Percentiles rank a stretch among this genome's conserved stretches.
Evolutionary conservation across 2,797 vertebrate genomes (phyloP).

Genomic region (Acrossocheilus wenchowensis): DNA sequence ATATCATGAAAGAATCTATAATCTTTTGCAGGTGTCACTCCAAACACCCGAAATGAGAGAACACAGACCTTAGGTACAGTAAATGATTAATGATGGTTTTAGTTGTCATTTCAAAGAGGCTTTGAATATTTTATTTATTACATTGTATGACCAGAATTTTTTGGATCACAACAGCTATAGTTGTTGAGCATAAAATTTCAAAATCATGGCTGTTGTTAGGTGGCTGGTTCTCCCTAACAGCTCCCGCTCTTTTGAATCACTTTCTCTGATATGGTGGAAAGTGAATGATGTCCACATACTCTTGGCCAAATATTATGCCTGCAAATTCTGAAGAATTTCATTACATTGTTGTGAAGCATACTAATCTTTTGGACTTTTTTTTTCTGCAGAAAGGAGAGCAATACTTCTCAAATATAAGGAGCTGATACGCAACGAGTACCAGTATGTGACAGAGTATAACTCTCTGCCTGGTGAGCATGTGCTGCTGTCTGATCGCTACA

Average conservation of each 20-base stretch:
- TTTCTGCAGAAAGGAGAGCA: no score
- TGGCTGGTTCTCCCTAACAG: no score
- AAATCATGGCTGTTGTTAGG: no score
- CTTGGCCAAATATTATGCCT: no score
- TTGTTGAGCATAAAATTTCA: no score
- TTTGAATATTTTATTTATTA: no score
- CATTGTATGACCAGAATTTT: no score
- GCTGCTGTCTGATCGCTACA: conserved; percentile 24
- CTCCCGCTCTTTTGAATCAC: no score
- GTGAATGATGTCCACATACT: no score
- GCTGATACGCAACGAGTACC: not conserved
- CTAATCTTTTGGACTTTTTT: not conserved
- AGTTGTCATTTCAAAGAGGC: no score
- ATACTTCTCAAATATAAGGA: not conserved
- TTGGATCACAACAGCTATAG: no score
- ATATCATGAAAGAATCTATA: not conserved
- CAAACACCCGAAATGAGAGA: not conserved
- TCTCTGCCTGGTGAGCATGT: conserved; percentile 14
- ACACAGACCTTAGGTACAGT: not conserved
- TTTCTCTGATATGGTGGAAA: no score
- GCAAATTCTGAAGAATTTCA: not conserved
- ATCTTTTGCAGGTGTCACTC: not conserved
- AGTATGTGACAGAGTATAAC: conserved; percentile 17
- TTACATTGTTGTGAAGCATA: not conserved
- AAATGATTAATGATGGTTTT: not conserved